Base-by-base conservation (phyloP, 2,113 vertebrate species). In the Amia ocellicauda region DNA sequence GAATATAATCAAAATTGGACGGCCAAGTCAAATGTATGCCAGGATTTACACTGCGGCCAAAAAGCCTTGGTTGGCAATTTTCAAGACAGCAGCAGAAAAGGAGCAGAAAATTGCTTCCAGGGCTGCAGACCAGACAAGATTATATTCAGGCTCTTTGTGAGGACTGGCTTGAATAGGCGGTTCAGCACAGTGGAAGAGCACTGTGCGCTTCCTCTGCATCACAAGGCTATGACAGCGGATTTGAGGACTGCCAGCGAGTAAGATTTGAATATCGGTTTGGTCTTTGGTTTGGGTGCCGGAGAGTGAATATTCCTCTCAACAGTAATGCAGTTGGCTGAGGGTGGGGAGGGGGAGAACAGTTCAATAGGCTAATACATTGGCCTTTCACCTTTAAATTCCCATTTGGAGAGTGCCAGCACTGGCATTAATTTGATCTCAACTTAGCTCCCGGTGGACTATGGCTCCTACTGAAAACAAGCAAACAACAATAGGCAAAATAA, bases 31-130 rank as follows among this genome's bases (percentile, higher is more conserved):
- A 78, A 67, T 77, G 80, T 79, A 78, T 87, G 87, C 85, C 89
- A 85, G 80, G 79, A 87, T 91, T 88, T 88, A 82, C 83, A 83
- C 76, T 85, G 85, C 78, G 75, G 85, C 85, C 85, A 91, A 91
- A 88, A 89, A 83, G 76, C 83, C 86, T 80, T 79, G 77, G 74
- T 86, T 93, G 89, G 84, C 83, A 86, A 83, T 82, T 82, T 85
- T 81, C 73, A 87, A 88, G 78, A 87, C 78, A 86, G 82, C 72
- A 81, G 81, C 77, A 85, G 80, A 86, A 83, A 88, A 85, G 80
- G 75, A 87, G 88, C 81, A 88, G 86, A 91, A 90, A 90, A 91
- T 86, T 90, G 81, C 85, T 90, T 85, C 77, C 79, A 83, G 75
- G 75, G 79, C 83, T 88, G 78, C 78, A 83, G 74, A 86, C 82